Base-by-base conservation (phyloP, 2,113 vertebrate species). In the Odontesthes bonariensis region DNA sequence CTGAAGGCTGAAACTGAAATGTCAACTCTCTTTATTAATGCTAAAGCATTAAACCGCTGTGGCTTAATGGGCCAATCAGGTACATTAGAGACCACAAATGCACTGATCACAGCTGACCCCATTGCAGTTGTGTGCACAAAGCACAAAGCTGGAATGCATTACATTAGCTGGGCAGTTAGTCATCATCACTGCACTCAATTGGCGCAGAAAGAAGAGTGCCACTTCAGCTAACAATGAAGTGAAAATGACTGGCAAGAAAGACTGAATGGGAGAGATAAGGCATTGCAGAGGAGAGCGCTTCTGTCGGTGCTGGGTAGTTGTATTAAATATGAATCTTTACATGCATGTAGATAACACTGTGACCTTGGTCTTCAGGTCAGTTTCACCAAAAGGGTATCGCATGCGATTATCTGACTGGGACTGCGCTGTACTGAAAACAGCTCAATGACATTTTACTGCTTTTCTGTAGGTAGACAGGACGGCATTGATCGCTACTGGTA, bases 321-420 rank as follows among this genome's bases (percentile, higher is more conserved):
- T 31, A 38, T 0, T 27, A n/a, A 75, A 82, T 46, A 57, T 49
- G 40, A 69, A n/a, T 57, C 49, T 57, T 58, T 71, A 62, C 62
- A 60, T 70, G 42, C 10, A n/a, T 57, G 33, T 59, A 42, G 73
- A 60, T 81, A 53, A 81, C 73, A 73, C 75, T 19, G 67, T 89
- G 85, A 92, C 92, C 90, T 92, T 91, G 88, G 55, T 77, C 27
- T 81, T 88, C 33, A 69, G 71, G 79, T 89, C 74, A 90, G 77
- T 91, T 92, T 88, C 22, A 58, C 65, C 70, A n/a, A 68, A 85
- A 88, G 69, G 69, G 66, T 84, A 82, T 67, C 42, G 77, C 70
- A 8, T 86, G 75, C 73, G 75, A 90, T 90, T 86, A 91, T 84
- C 76, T 75, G 86, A 84, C 84, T 81, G 65, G 40, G 69, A 63